A percentile compares a stretch with the other conserved stretches of the same genome.
These are phyloP conservation scores for Oncorhynchus mykiss DNA, from an alignment of 2,113 vertebrate genomes.

Conservation along the genomic window DNA sequence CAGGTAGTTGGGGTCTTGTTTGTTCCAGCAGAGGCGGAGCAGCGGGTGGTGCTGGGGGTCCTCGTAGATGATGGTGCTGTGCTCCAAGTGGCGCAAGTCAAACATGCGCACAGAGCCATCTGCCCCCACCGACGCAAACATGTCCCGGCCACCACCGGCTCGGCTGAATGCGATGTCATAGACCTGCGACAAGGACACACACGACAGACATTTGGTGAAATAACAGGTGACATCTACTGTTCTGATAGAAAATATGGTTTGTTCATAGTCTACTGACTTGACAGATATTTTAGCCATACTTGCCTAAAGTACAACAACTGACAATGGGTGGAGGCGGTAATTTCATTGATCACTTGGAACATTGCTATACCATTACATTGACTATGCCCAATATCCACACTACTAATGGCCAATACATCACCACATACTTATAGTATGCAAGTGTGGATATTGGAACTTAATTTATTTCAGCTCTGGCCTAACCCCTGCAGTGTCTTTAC, in stretches of 20 bases:
- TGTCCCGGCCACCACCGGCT: conserved; percentile 92
- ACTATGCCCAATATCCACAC: too few species aligned
- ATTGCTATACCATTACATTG: too few species aligned
- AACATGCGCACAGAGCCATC: conserved; percentile 98
- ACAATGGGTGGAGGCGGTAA: too few species aligned
- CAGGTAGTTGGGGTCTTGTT: conserved; percentile 98
- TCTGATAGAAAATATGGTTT: too few species aligned
- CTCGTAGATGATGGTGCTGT: conserved; percentile 99
- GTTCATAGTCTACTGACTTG: neutral
- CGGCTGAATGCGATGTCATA: conserved; percentile 98
- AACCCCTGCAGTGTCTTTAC: conserved; percentile 55
- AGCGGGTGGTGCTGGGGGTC: conserved; percentile 97
- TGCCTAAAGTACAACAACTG: too few species aligned
- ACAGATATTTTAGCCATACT: too few species aligned
- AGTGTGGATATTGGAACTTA: neutral
- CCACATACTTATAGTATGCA: too few species aligned
- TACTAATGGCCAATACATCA: too few species aligned
- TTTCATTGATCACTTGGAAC: too few species aligned
- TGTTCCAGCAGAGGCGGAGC: conserved; percentile 98
- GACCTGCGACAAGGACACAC: conserved; percentile 74
- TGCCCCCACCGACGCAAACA: conserved; percentile 97
- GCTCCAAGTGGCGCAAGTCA: conserved; percentile 94
- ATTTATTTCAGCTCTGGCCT: neutral
- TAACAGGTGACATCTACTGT: neutral
- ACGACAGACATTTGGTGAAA: neutral